phyloP scores from a whole-genome alignment of 2,113 vertebrate genomes.

The Numida meleagris region DNA sequence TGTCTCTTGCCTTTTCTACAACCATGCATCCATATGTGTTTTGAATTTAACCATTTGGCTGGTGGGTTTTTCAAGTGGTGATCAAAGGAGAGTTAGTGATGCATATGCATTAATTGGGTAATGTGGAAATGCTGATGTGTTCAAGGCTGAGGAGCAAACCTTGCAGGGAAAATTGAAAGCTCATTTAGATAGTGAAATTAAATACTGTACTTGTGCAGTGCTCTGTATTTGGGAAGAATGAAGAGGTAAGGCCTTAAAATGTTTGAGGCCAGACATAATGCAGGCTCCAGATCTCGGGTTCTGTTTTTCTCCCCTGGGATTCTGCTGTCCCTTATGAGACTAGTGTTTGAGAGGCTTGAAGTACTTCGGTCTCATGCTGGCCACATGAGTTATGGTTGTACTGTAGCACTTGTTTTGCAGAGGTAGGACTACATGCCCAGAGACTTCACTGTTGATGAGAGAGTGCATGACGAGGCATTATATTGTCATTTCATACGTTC shows the following conservation, averaged over 20 bases:
- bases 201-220: not conserved
- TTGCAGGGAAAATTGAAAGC: not conserved
- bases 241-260: not conserved
- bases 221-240: not conserved
- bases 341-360: not conserved
- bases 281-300: not conserved
- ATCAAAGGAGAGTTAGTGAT: not conserved
- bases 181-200: not conserved
- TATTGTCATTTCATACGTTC: not conserved
- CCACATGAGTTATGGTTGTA: not conserved
- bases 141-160: not conserved
- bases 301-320: not conserved
- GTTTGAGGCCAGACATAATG: not conserved
- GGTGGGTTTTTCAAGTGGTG: not conserved
- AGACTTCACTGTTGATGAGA: not conserved
- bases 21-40: not conserved
- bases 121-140: not conserved
- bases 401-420: not conserved
- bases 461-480: not conserved
- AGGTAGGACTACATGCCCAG: not conserved
- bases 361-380: not conserved
- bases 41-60: not conserved
- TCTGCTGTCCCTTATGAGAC: not conserved
- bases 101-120: not conserved
- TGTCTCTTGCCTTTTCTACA: not conserved